Conservation (phyloP, 2,888 invertebrate genomes). For the Acrocyrtus sp. region DNA sequence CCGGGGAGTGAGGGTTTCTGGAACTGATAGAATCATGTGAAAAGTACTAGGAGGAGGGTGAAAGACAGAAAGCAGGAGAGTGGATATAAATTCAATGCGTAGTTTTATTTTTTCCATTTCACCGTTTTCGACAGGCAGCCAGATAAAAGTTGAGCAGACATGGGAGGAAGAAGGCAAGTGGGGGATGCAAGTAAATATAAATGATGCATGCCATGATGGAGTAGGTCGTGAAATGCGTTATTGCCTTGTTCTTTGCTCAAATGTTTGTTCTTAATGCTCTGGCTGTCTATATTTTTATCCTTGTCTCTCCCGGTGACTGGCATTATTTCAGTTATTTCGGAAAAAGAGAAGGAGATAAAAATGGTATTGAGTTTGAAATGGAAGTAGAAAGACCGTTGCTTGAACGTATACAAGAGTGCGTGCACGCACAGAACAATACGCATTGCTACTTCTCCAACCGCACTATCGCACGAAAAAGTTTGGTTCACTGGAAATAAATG, state of each 20-base stretch:
- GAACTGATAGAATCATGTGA: not conserved
- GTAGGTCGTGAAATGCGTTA: conserved; percentile 28
- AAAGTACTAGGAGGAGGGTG: conserved; percentile 20
- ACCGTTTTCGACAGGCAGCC: not conserved
- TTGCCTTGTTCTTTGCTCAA: not conserved
- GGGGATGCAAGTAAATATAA: too few relatives aligned
- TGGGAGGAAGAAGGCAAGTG: not conserved
- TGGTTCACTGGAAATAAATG: conserved; percentile 37
- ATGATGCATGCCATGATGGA: conserved; percentile 5
- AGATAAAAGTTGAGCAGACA: not conserved
- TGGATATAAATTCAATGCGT: conserved; percentile 4
- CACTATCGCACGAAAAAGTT: conserved; percentile 2
- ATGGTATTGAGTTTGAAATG: not conserved
- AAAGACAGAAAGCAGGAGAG: conserved; percentile 29
- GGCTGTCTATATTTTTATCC: not conserved
- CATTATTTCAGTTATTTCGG: too few relatives aligned
- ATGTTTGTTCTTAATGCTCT: conserved; percentile 1
- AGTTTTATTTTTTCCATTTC: conserved; percentile 1
- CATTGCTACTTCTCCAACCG: not conserved
- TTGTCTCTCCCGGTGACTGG: not conserved
- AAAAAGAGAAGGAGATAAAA: conserved; percentile 16
- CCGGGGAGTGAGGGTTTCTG: conserved; percentile 44
- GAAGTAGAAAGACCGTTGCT: not conserved
- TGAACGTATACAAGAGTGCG: not conserved
- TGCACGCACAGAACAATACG: not conserved